A percentile compares a stretch with the other conserved stretches of the same genome.
Conservation (phyloP, 2,888 invertebrate species). For the Hetaerina titia region DNA sequence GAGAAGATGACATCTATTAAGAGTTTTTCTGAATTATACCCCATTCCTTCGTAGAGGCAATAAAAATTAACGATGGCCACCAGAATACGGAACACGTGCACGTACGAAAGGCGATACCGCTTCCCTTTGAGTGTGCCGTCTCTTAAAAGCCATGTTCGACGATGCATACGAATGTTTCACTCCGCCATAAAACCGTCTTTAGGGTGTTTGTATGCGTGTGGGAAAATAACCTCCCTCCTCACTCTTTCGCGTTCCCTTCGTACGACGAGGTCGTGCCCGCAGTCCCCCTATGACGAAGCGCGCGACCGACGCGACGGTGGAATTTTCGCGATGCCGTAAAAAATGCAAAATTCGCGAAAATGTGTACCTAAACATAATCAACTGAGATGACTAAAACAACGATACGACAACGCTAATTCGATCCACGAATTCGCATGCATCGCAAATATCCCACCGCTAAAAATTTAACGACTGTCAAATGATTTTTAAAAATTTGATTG, state of each 20-base stretch:
- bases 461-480: no score
- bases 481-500: no score
- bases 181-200: not conserved
- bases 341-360: no score
- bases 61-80: not conserved
- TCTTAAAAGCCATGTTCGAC: not conserved
- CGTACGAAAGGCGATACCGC: not conserved
- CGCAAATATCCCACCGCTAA: no score
- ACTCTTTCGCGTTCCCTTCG: not conserved
- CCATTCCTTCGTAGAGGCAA: not conserved
- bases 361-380: no score
- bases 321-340: no score
- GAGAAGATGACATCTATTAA: constrained; percentile 24
- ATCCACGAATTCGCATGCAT: no score
- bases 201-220: not conserved
- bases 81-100: not conserved
- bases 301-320: no score
- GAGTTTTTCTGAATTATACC: not conserved
- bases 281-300: no score
- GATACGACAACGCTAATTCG: no score
- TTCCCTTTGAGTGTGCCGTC: not conserved
- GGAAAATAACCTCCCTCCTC: not conserved
- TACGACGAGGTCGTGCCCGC: no score
- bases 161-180: not conserved
- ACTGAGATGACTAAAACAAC: no score